Conservation (phyloP, 2,113 vertebrate species). For the Sinocyclocheilus anshuiensis region DNA sequence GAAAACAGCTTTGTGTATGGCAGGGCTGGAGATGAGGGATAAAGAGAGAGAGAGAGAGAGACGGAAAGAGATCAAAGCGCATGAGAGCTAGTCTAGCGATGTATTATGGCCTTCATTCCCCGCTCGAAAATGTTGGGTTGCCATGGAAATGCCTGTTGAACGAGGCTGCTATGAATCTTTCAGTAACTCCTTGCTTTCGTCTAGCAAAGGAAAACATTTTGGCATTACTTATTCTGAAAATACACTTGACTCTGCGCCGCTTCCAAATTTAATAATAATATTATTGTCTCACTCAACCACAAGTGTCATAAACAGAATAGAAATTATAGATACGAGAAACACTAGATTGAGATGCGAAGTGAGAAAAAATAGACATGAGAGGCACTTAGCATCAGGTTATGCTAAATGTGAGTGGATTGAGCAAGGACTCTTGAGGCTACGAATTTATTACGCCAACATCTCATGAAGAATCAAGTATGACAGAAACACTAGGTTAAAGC, state of each 20-base stretch:
- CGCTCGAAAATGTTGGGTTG: slow-evolving; percentile 57
- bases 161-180: slow-evolving; percentile 61
- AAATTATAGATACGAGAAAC: neutral
- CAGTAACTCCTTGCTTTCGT: slow-evolving; percentile 49
- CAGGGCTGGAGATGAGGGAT: slow-evolving; percentile 21
- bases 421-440: neutral
- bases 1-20: slow-evolving; percentile 50
- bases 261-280: neutral
- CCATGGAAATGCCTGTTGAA: slow-evolving; percentile 64
- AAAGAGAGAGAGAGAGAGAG: slow-evolving; percentile 25
- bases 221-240: slow-evolving; percentile 41
- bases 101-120: slow-evolving; percentile 58
- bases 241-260: neutral
- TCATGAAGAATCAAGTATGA: neutral
- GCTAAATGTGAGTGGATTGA: neutral
- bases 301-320: neutral
- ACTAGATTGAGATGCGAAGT: neutral
- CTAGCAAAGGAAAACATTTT: slow-evolving; percentile 36
- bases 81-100: slow-evolving; percentile 44
- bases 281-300: neutral
- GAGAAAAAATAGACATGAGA: neutral
- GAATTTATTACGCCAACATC: neutral
- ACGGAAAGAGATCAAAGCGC: slow-evolving; percentile 50
- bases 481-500: neutral
- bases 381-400: neutral